Base-by-base conservation (phyloP, 2,888 invertebrate species). In the Drosophila formosana region DNA sequence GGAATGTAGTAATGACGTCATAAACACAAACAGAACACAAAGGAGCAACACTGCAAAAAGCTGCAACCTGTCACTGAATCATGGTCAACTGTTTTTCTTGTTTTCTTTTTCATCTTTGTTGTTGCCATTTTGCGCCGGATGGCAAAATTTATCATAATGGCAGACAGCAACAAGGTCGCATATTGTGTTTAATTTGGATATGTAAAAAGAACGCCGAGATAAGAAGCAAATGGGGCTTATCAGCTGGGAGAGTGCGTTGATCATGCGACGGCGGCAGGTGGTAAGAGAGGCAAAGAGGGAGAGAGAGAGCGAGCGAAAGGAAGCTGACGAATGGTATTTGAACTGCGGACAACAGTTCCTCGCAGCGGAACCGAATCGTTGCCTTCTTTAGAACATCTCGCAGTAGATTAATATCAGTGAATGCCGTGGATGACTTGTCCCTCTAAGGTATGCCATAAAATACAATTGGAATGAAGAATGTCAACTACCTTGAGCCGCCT, bases 401-500 rank as follows among this genome's bases (percentile, higher is more conserved):
- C 4, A 32, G 32, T 32, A 9, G 32, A 1, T 18, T 18, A 18
- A 18, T 18, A 18, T 6, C 6, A 30, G n/a, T 4, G n/a, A n/a
- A n/a, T 37, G 37, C n/a, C 37, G 37, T 37, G 5, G n/a, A 37
- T 37, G 37, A 37, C 37, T n/a, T 37, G 37, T n/a, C 37, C 37
- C 5, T n/a, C 37, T 37, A n/a, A n/a, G 37, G 11, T n/a, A n/a
- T 37, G 37, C 37, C 37, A 37, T 37, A 11, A n/a, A 30, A 30
- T 28, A 28, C 28, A 28, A 28, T 28, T 28, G 34, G 11, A 4
- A 41, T 34, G 63, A 25, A 46, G 82, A 78, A 79, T 76, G 80
- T 70, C 66, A 69, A 70, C 79, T 90, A 90, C 91, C 91, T 90
- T 91, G 80, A 73, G 46, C n/a, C 37, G 37, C 37, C 11, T 91